phyloP scores from a whole-genome alignment of 1,140 invertebrate genomes.

The Pemphigus obesinymphae region DNA sequence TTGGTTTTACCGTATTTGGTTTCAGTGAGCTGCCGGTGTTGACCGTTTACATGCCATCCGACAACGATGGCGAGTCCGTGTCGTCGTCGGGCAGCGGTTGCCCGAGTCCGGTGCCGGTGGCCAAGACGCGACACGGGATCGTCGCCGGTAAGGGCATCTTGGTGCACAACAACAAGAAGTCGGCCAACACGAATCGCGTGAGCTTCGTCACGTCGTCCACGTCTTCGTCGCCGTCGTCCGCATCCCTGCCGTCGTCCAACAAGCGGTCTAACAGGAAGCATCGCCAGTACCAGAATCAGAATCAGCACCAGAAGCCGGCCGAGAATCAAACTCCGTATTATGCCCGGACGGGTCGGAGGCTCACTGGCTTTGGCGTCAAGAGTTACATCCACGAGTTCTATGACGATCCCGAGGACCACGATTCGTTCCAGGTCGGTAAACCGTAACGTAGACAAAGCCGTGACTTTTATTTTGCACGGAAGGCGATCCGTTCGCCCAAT shows the following conservation, averaged over 20 bases:
- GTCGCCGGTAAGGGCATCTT: background rate
- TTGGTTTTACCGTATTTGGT: too few relatives aligned
- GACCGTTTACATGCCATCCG: constrained; percentile 20
- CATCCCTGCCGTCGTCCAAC: background rate
- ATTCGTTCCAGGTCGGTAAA: background rate
- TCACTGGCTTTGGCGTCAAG: constrained; percentile 53
- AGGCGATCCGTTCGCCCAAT: too few relatives aligned
- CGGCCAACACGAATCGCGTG: constrained; percentile 8
- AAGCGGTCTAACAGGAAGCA: background rate
- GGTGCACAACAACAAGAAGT: constrained; percentile 12
- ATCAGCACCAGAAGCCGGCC: background rate
- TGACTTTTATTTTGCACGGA: too few relatives aligned
- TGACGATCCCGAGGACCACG: constrained; percentile 48
- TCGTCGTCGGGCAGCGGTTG: background rate
- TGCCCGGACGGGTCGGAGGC: constrained; percentile 42
- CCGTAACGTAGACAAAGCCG: too few relatives aligned
- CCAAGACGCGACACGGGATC: background rate
- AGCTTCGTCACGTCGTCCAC: background rate
- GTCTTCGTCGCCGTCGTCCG: background rate
- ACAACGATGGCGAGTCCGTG: constrained; percentile 16
- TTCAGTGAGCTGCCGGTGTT: background rate
- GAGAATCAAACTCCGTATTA: background rate
- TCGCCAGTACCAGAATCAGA: background rate
- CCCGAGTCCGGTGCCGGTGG: background rate
- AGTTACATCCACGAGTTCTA: constrained; percentile 56